These are phyloP conservation scores for Oryzias woworae DNA, from an alignment of 2,113 vertebrate species.

Conservation along the genomic window DNA sequence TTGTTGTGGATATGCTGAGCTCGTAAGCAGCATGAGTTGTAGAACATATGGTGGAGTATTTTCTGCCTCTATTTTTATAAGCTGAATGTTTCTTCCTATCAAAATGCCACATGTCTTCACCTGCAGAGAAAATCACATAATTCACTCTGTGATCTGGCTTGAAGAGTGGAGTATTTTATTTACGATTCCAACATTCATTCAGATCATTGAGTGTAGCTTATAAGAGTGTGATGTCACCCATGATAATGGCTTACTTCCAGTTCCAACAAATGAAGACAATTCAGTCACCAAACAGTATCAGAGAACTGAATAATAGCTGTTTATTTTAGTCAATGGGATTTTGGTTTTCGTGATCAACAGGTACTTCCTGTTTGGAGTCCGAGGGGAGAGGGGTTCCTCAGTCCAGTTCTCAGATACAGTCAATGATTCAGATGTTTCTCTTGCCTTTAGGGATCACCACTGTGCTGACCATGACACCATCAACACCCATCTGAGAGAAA, in stretches of 20 bases:
- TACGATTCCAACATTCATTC: too few relatives aligned
- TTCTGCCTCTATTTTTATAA: conserved; percentile 18
- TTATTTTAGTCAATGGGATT: too few relatives aligned
- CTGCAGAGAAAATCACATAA: conserved; percentile 4
- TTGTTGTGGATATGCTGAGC: conserved; percentile 34
- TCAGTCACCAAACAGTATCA: too few relatives aligned
- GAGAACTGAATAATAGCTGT: too few relatives aligned
- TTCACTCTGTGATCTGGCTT: conserved; percentile 4
- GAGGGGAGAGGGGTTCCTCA: too few relatives aligned
- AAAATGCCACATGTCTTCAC: not conserved
- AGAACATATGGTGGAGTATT: conserved; percentile 3
- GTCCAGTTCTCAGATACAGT: too few relatives aligned
- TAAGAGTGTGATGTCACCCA: too few relatives aligned
- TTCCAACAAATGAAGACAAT: too few relatives aligned
- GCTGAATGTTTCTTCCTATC: not conserved
- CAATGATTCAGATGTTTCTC: conserved; percentile 11
- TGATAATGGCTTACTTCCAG: too few relatives aligned
- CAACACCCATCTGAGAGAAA: conserved; percentile 92
- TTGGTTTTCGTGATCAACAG: too few relatives aligned
- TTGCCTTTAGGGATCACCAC: conserved; percentile 87
- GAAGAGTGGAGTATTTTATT: not conserved
- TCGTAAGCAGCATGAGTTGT: conserved; percentile 14
- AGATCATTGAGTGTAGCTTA: too few relatives aligned
- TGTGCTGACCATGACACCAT: conserved; percentile 95
- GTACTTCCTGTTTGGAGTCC: too few relatives aligned